Conservation (phyloP, 2,888 invertebrate genomes). For the Synanthedon tipuliformis region DNA sequence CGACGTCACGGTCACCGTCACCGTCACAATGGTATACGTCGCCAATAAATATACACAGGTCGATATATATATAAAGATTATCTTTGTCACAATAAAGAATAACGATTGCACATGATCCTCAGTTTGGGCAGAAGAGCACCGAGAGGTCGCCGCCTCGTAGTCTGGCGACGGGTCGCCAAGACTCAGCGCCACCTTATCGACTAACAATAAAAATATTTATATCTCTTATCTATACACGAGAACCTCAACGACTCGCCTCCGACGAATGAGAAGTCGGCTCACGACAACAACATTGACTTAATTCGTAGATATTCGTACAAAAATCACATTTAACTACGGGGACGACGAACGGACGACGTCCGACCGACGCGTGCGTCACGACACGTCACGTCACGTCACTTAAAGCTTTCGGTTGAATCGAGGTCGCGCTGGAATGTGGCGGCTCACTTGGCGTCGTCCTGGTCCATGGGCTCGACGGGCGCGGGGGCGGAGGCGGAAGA, state of each 20-base stretch:
- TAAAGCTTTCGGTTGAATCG: too few species aligned
- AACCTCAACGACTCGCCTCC: background rate
- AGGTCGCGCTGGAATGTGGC: slow-evolving; percentile 1
- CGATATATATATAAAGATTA: background rate
- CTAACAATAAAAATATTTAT: background rate
- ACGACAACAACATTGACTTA: background rate
- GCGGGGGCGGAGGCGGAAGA: slow-evolving; percentile 64
- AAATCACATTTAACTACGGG: background rate
- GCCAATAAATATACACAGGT: too few species aligned
- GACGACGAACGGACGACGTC: background rate
- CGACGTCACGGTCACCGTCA: too few species aligned
- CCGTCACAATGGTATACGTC: too few species aligned
- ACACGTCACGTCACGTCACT: background rate
- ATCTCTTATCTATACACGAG: background rate
- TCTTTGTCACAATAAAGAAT: background rate
- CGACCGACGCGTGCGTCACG: background rate
- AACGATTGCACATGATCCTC: background rate
- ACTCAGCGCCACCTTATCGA: background rate
- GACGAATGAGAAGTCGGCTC: background rate
- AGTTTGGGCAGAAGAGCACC: slow-evolving; percentile 1
- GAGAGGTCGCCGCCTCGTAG: background rate
- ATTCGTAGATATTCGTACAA: background rate
- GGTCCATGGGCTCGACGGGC: slow-evolving; percentile 86
- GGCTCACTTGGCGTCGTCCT: slow-evolving; percentile 81
- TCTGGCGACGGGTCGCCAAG: background rate